phyloP scores from a whole-genome alignment of 2,113 vertebrate genomes.

The Lynx canadensis region DNA sequence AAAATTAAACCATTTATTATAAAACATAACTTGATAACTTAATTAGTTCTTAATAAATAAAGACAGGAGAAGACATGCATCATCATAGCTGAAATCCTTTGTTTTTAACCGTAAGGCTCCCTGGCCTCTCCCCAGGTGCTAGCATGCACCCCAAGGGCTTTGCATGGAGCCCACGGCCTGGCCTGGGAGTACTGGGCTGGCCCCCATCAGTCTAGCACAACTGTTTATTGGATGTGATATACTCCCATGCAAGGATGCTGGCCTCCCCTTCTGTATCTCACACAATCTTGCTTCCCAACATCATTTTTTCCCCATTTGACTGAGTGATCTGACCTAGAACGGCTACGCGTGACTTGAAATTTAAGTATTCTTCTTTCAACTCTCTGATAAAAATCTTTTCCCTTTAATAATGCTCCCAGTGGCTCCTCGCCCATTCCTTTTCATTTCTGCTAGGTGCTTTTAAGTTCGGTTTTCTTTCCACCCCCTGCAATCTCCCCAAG shows the following conservation, averaged over 20 bases:
- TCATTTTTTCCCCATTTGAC: slow-evolving; percentile 12
- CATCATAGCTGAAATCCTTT: not conserved
- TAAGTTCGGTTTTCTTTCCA: slow-evolving; percentile 59
- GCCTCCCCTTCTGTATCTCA: not conserved
- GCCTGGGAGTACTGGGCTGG: too few species aligned
- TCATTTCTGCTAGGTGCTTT: slow-evolving; percentile 71
- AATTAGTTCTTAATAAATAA: slow-evolving; percentile 25
- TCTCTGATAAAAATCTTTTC: slow-evolving; percentile 54
- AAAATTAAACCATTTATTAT: not conserved
- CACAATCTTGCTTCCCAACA: not conserved
- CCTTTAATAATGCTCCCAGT: slow-evolving; percentile 68
- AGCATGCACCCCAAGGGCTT: not conserved
- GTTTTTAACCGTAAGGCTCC: not conserved
- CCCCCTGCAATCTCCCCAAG: slow-evolving; percentile 54
- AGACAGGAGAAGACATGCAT: not conserved
- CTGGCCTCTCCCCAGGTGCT: fast-evolving
- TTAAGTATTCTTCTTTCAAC: slow-evolving; percentile 66
- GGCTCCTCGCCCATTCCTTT: slow-evolving; percentile 63
- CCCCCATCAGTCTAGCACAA: not conserved
- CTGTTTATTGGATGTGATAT: not conserved
- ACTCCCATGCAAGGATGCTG: not conserved
- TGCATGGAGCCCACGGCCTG: not conserved
- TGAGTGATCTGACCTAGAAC: slow-evolving; percentile 65
- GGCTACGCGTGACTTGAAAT: slow-evolving; percentile 57
- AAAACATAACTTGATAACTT: not conserved